Conservation (phyloP, 2,888 invertebrate genomes). For the Drosophila leonis region DNA sequence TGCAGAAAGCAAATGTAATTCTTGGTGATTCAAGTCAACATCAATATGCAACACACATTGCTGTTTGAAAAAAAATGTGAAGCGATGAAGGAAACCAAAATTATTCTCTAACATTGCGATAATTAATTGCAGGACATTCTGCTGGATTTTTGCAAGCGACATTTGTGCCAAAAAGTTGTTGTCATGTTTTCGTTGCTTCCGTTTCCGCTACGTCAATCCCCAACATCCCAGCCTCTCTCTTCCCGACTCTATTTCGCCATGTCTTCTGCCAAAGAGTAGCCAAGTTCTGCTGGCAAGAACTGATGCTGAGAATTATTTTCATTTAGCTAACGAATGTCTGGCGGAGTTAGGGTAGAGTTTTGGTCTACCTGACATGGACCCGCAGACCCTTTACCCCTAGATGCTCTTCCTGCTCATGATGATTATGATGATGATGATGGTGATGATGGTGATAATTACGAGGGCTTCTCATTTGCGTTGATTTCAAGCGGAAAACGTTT, state of each 20-base stretch:
- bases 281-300: conserved; percentile 51
- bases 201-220: conserved; percentile 50
- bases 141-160: conserved; percentile 62
- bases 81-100: neutral
- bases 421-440: neutral
- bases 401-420: conserved; percentile 7
- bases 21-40: conserved; percentile 8
- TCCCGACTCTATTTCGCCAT: neutral
- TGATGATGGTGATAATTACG: conserved; percentile 25
- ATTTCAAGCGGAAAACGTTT: conserved; percentile 77
- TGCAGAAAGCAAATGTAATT: conserved; percentile 4
- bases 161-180: conserved; percentile 59
- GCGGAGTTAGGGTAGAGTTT: conserved; percentile 1
- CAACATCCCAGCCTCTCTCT: neutral
- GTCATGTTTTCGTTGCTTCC: conserved; percentile 54
- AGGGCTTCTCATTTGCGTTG: conserved; percentile 71
- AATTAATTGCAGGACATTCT: conserved; percentile 72
- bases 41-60: conserved; percentile 28
- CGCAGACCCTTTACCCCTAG: conserved; percentile 39
- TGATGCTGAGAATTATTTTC: conserved; percentile 36
- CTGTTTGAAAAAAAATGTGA: neutral
- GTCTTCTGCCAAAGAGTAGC: neutral
- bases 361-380: conserved; percentile 48
- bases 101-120: conserved; percentile 33
- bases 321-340: conserved; percentile 50